Base-by-base conservation (phyloP, 1,140 invertebrate species). In the Apis dorsata region DNA sequence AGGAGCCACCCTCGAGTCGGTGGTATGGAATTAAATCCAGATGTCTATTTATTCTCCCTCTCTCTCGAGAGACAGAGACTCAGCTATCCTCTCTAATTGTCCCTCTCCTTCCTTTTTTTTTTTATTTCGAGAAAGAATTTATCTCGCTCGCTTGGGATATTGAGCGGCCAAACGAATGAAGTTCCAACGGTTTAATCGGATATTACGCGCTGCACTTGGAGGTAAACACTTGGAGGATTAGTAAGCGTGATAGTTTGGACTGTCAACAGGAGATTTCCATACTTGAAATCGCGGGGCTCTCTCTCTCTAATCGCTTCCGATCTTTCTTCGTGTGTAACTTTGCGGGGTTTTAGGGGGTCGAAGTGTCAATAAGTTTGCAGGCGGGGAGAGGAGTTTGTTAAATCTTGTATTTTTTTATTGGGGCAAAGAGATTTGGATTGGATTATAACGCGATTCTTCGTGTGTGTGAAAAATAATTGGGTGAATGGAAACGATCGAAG, bases 1-100 rank as follows among this genome's bases (percentile, higher is more conserved):
- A 3, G 34, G 34, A 34, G 2, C 34, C 34, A 44, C 5, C 4
- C 4, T 49, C 51, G 21, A 51, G 53, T 17, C 17, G 11, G 12
- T 10, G 71, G 79, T 51, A 72, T 76, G 11, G 44, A 69, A 75
- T 76, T 63, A 66, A 81, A 66, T 53, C 65, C 63, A 28, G 55
- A 28, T 34, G 51, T 24, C 79, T 57, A 21, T 80, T 34, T 66
- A 24, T 24, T 0, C 24, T 0, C 21, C 28, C 55, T 44, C 57
- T 15, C 21, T 1, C 1, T 15, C n/a, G 12, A 24, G n/a, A 4
- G 13, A n/a, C n/a, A 24, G n/a, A 62, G 24, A 24, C 24, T 24
- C 24, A 24, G 24, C 24, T 24, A 24, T 24, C 24, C 24, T 24
- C 24, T 24, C 0, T 34, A 34, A 34, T 34, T 34, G 34, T 77